Evolutionary conservation across 2,888 invertebrate species (phyloP).

Genomic region (Byasa hedistus): DNA sequence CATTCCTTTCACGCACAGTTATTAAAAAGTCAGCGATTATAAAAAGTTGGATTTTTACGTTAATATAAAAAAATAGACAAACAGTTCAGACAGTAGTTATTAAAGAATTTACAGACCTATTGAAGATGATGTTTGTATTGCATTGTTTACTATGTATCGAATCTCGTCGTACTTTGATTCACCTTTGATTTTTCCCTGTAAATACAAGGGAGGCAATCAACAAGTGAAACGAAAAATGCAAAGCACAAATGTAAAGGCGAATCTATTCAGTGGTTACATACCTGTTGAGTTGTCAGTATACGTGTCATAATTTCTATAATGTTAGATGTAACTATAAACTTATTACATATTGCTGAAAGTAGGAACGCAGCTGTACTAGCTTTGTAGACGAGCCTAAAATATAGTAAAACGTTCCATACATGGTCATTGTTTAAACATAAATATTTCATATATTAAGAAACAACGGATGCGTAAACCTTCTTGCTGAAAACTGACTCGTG

Average conservation of each 20-base stretch:
- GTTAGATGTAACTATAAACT: constrained; percentile 47
- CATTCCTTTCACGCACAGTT: too few species aligned
- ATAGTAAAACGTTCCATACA: background rate
- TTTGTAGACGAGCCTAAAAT: constrained; percentile 59
- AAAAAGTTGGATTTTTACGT: too few species aligned
- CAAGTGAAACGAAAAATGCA: background rate
- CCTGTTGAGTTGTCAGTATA: constrained; percentile 43
- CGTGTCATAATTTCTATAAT: constrained; percentile 47
- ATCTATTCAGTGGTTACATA: constrained; percentile 31
- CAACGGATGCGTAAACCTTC: constrained; percentile 41
- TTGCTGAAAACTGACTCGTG: constrained; percentile 44
- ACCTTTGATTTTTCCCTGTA: constrained; percentile 36
- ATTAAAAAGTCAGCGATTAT: too few species aligned
- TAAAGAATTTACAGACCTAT: constrained; percentile 47
- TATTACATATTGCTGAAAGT: constrained; percentile 54
- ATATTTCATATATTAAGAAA: background rate
- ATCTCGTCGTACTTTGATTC: constrained; percentile 38
- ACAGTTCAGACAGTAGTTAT: too few species aligned
- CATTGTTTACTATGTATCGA: constrained; percentile 50
- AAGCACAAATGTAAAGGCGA: too few species aligned
- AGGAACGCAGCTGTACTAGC: constrained; percentile 53
- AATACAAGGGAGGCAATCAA: constrained; percentile 24
- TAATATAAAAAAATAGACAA: too few species aligned
- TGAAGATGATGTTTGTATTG: constrained; percentile 52
- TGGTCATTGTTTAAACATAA: background rate